Conservation (phyloP, 2,888 invertebrate species). For the Pyralis farinalis region DNA sequence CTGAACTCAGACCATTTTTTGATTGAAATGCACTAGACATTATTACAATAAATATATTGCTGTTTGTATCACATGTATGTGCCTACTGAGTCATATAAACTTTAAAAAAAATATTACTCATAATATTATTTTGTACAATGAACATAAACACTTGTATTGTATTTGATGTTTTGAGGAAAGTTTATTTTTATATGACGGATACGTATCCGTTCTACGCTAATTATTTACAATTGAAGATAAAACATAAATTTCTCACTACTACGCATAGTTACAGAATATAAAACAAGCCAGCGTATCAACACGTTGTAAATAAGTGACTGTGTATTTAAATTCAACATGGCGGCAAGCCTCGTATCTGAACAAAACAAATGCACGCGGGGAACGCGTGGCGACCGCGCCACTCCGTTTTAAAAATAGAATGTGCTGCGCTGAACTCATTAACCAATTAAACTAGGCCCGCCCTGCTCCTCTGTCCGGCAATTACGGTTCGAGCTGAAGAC, state of each 20-base stretch:
- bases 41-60: too few relatives aligned
- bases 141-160: background rate
- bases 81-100: conserved; percentile 3
- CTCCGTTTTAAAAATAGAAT: conserved; percentile 62
- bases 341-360: conserved; percentile 41
- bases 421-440: conserved; percentile 34
- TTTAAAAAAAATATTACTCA: too few relatives aligned
- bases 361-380: conserved; percentile 73
- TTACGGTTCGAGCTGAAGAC: conserved; percentile 15
- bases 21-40: too few relatives aligned
- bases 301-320: conserved; percentile 61
- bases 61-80: too few relatives aligned
- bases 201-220: conserved; percentile 40
- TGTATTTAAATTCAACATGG: conserved; percentile 31
- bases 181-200: conserved; percentile 21
- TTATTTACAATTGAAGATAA: conserved; percentile 47
- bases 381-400: conserved; percentile 59
- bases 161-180: conserved; percentile 4
- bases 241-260: conserved; percentile 27
- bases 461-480: conserved; percentile 20
- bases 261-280: conserved; percentile 49
- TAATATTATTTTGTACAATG: too few relatives aligned
- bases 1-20: too few relatives aligned
- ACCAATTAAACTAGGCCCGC: conserved; percentile 38
- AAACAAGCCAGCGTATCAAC: conserved; percentile 44